phyloP scores from a whole-genome alignment of 2,888 invertebrate genomes.

The Trimorus sp. region DNA sequence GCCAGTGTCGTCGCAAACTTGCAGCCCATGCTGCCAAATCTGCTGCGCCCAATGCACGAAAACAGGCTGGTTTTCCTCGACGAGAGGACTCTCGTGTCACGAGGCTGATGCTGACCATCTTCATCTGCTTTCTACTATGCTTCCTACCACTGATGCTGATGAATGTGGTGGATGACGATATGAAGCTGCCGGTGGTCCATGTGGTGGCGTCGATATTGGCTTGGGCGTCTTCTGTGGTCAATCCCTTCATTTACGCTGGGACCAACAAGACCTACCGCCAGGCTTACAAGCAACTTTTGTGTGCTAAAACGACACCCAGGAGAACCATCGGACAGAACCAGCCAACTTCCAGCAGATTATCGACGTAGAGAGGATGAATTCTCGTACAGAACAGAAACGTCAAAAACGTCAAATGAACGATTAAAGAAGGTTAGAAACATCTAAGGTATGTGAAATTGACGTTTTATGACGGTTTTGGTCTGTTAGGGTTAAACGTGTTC shows the following conservation, averaged over 20 bases:
- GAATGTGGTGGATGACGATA: conserved; percentile 92
- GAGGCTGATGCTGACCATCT: conserved; percentile 93
- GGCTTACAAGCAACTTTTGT: conserved; percentile 79
- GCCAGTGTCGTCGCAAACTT: conserved; percentile 88
- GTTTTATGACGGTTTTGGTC: too few species aligned
- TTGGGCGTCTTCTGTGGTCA: conserved; percentile 95
- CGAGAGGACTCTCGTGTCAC: conserved; percentile 91
- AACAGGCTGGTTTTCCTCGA: conserved; percentile 81
- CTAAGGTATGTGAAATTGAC: too few species aligned
- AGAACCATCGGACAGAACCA: conserved; percentile 38
- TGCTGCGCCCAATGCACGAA: conserved; percentile 70
- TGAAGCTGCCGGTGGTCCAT: conserved; percentile 88
- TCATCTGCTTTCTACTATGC: conserved; percentile 92
- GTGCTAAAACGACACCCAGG: conserved; percentile 65
- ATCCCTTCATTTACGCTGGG: conserved; percentile 94
- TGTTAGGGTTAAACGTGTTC: too few species aligned
- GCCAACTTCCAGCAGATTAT: conserved; percentile 58
- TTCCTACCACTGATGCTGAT: conserved; percentile 94
- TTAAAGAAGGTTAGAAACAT: too few species aligned
- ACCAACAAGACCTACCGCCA: conserved; percentile 91
- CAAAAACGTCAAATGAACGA: too few species aligned
- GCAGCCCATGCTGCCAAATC: conserved; percentile 87
- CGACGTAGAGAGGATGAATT: conserved; percentile 30
- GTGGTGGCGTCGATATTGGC: conserved; percentile 92
- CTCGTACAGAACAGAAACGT: too few species aligned